phyloP scores from a whole-genome alignment of 2,888 invertebrate species.

The Stegana nigrithorax region DNA sequence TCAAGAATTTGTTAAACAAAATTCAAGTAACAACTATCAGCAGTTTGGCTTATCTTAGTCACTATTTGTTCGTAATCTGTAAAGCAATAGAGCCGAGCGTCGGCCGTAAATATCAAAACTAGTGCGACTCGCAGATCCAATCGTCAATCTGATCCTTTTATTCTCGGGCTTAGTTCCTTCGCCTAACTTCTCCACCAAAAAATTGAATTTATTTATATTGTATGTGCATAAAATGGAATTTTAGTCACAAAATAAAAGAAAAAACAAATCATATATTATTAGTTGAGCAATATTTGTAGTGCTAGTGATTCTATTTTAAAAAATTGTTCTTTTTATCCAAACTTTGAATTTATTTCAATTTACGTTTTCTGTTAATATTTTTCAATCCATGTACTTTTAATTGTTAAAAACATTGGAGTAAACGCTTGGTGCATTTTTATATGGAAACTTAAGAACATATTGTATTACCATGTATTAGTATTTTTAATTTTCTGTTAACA shows the following conservation, averaged over 20 bases:
- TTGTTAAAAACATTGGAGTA: too few species aligned
- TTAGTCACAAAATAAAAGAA: slow-evolving; percentile 20
- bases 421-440: too few species aligned
- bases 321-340: background rate
- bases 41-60: too few species aligned
- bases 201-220: slow-evolving; percentile 32
- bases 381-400: background rate
- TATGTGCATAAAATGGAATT: slow-evolving; percentile 33
- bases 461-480: too few species aligned
- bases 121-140: too few species aligned
- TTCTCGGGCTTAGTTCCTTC: slow-evolving; percentile 34
- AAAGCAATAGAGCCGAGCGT: slow-evolving; percentile 10
- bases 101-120: too few species aligned
- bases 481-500: too few species aligned
- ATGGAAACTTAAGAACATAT: too few species aligned
- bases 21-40: slow-evolving; percentile 1
- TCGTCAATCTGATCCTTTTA: too few species aligned
- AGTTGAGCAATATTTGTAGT: too few species aligned
- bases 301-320: too few species aligned
- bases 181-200: background rate
- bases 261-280: slow-evolving; percentile 22
- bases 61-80: too few species aligned
- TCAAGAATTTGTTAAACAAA: slow-evolving; percentile 10
- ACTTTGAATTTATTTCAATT: background rate
- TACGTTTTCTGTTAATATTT: background rate